Percentiles rank a stretch among this genome's conserved stretches.
Evolutionary conservation across 2,113 vertebrate genomes (phyloP).

Genomic region (Bungarus multicinctus): DNA sequence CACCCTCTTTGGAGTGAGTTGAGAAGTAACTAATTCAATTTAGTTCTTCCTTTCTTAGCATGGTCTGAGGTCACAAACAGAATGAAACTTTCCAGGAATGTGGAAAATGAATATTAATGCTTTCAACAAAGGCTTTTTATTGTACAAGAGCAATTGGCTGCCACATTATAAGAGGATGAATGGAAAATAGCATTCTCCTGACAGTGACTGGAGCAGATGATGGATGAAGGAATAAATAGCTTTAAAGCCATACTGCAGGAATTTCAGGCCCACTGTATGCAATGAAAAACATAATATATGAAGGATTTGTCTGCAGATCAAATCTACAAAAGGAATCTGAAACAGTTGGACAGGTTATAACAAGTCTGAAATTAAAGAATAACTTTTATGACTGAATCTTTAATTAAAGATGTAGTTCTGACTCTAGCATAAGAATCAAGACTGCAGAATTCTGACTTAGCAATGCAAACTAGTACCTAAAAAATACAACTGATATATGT

Average conservation of each 20-base stretch:
- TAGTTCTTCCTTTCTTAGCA: neutral
- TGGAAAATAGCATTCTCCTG: neutral
- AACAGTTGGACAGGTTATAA: neutral
- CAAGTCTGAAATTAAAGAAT: neutral
- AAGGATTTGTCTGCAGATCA: neutral
- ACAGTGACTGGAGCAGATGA: neutral
- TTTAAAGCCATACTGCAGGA: neutral
- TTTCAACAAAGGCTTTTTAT: neutral
- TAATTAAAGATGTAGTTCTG: neutral
- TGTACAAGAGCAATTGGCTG: neutral
- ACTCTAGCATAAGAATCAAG: neutral
- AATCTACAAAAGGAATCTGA: neutral
- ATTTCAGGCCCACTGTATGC: neutral
- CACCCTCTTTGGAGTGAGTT: neutral
- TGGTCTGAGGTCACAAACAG: neutral
- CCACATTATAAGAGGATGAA: neutral
- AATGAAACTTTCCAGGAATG: neutral
- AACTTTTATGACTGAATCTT: neutral
- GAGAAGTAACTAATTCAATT: neutral
- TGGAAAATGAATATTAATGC: neutral
- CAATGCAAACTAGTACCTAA: neutral
- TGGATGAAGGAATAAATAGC: neutral
- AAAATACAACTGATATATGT: neutral
- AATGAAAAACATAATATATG: neutral
- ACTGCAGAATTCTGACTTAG: neutral